A percentile compares a stretch with the other conserved stretches of the same genome.
These are phyloP conservation scores for Apamea sordens DNA, from an alignment of 2,888 invertebrate species.

Conservation along the genomic window DNA sequence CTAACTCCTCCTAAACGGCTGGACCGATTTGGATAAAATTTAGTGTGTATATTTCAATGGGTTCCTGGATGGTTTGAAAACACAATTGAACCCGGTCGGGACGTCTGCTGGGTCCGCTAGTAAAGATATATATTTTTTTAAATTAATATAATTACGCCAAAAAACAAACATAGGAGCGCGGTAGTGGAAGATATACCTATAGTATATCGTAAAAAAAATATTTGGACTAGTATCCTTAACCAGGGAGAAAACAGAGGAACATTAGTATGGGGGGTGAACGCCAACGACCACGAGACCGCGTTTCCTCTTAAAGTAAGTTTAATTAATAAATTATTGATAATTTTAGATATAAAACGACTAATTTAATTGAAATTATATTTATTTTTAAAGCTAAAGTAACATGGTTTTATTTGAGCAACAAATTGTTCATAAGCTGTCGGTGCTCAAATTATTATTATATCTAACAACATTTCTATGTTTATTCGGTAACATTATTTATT, in stretches of 20 bases:
- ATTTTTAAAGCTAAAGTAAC: conserved; percentile 50
- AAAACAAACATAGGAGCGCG: not conserved
- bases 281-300: not conserved
- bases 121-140: not conserved
- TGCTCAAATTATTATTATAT: not conserved
- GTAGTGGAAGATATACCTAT: not conserved
- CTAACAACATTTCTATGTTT: not conserved
- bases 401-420: conserved; percentile 51
- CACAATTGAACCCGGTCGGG: no score
- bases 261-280: not conserved
- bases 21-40: no score
- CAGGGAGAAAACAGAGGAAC: not conserved
- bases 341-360: conserved; percentile 39
- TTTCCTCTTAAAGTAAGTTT: not conserved
- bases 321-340: not conserved
- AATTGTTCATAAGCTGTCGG: conserved; percentile 31
- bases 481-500: conserved; percentile 10
- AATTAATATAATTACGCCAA: not conserved
- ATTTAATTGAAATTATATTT: conserved; percentile 56
- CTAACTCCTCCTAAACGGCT: no score
- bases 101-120: no score
- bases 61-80: no score
- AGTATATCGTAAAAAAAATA: not conserved
- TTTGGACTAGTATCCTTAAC: not conserved
- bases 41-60: no score